Evolutionary conservation across 2,113 vertebrate species (phyloP), one percentile per base, ranked within the genome.

Genomic region (Nesogale talazaci): DNA sequence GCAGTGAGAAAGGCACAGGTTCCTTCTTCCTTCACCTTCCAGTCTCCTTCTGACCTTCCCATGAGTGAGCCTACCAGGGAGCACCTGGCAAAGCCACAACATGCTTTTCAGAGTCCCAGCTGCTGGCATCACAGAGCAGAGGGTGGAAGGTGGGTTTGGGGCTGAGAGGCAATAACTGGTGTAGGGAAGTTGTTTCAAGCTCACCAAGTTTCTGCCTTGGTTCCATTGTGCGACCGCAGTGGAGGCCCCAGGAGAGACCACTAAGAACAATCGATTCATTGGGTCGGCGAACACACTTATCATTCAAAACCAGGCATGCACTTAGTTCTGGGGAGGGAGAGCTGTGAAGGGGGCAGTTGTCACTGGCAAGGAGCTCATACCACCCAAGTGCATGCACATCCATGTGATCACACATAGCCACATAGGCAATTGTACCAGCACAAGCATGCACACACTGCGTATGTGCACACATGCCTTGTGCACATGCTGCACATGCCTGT

Each of bases 221-320:
- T 91, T 86, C 59, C n/a, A 36, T 70, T 63, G 34, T 29, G 36
- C 36, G n/a, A 59, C 56, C 63, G 42, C 38, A 65, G 36, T 83
- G 79, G 76, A 87, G 29, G 83, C 59, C 84, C 79, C 65, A 79
- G 34, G n/a, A 91, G 75, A 77, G 29, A 88, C 79, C 36, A 83
- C 81, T 2, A 12, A 80, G 57, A 76, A 75, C 25, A 19, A 40
- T 74, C 36, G 16, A 23, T 56, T 67, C 91, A 29, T n/a, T 34
- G 36, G 23, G 77, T 89, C 88, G 83, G 70, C 88, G 76, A 86
- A n/a, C 70, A 83, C 65, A 76, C n/a, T 34, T 46, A 52, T 85
- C 75, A 11, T 52, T 87, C 63, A 79, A n/a, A 89, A 34, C 7
- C 15, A 76, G 40, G 8, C 52, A 11, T 31, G 2, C 67, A 70